A percentile compares a stretch with the other conserved stretches of the same genome.
These are phyloP conservation scores for Laodelphax striatellus DNA, from an alignment of 1,140 invertebrate species.

Conservation along the genomic window DNA sequence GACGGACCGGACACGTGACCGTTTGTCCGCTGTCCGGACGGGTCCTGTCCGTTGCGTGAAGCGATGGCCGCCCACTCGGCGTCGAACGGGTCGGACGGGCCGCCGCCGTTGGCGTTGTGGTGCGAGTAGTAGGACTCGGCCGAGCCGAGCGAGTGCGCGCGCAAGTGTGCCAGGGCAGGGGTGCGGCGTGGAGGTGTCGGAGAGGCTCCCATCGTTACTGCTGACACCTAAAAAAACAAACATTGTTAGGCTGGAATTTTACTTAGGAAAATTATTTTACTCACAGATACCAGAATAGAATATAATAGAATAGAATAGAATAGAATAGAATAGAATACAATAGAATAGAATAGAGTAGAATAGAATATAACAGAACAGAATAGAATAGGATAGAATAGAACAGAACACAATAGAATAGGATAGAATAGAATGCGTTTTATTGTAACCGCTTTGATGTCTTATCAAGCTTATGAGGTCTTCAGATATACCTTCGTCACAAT, in stretches of 20 bases:
- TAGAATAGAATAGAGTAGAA: no score
- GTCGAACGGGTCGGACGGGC: constrained; percentile 69
- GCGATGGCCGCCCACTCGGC: constrained; percentile 64
- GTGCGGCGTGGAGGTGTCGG: constrained; percentile 33
- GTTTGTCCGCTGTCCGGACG: constrained; percentile 26
- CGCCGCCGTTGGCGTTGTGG: constrained; percentile 26
- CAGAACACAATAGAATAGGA: no score
- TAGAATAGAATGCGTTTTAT: no score
- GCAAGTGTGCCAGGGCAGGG: constrained; percentile 37
- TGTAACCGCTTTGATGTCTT: no score
- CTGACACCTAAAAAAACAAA: constrained; percentile 9
- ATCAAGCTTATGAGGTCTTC: no score
- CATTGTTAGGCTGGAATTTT: constrained; percentile 4
- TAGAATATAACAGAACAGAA: no score
- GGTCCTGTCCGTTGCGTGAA: constrained; percentile 5
- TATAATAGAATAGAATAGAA: constrained; percentile 1
- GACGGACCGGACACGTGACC: constrained; percentile 4
- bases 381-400: no score
- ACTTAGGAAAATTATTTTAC: no score
- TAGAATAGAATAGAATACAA: no score
- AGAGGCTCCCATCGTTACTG: constrained; percentile 16
- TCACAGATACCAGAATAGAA: constrained; percentile 17
- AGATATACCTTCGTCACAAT: no score
- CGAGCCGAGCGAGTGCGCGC: constrained; percentile 41
- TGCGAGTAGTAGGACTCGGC: constrained; percentile 14